These are phyloP conservation scores for Bellardia pandia DNA, from an alignment of 2,888 invertebrate genomes.

Conservation along the genomic window DNA sequence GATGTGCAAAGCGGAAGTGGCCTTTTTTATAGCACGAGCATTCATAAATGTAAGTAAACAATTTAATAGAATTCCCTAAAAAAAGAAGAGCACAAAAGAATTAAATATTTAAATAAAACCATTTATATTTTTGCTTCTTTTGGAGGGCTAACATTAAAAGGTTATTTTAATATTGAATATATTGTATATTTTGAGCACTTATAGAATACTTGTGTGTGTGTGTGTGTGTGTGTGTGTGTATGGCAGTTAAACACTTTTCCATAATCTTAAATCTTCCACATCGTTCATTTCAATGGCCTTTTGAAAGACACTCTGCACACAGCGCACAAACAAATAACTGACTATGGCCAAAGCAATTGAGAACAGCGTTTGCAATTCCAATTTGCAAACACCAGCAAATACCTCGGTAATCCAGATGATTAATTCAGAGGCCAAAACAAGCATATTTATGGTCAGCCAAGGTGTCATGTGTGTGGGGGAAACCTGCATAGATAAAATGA, in stretches of 20 bases:
- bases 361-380: constrained; percentile 74
- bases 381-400: constrained; percentile 73
- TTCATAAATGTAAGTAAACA: constrained; percentile 89
- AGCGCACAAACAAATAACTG: constrained; percentile 75
- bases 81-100: neutral
- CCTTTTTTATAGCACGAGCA: constrained; percentile 90
- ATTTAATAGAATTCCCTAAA: constrained; percentile 9
- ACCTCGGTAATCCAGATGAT: constrained; percentile 76
- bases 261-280: constrained; percentile 74
- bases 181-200: constrained; percentile 35
- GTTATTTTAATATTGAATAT: neutral
- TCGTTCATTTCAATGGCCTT: constrained; percentile 74
- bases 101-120: neutral
- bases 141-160: neutral
- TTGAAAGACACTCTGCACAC: constrained; percentile 77
- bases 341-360: constrained; percentile 69
- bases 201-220: neutral
- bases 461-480: constrained; percentile 77
- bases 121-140: too few species aligned
- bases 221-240: neutral
- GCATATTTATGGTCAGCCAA: constrained; percentile 77
- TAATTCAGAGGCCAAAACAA: constrained; percentile 75
- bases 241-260: constrained; percentile 63
- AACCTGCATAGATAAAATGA: constrained; percentile 73
- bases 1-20: constrained; percentile 91